Conservation (phyloP, 1,140 invertebrate genomes). For the Ceratina japonica region DNA sequence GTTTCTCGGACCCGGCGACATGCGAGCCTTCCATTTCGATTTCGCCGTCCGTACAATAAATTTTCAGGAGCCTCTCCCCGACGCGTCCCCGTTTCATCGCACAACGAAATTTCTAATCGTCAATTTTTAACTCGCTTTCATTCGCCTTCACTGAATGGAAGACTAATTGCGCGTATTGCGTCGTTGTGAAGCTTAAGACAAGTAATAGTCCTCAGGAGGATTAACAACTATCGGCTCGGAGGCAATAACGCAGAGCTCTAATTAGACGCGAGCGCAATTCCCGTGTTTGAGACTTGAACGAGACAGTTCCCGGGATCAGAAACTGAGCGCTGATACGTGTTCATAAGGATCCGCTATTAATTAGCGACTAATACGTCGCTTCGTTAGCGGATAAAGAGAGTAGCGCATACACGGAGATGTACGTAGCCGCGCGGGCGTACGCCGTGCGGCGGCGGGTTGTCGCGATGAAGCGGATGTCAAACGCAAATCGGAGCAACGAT, state of each 20-base stretch:
- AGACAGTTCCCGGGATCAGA: slow-evolving; percentile 1
- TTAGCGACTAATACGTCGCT: slow-evolving; percentile 58
- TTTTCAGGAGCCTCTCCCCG: not conserved
- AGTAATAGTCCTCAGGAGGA: not conserved
- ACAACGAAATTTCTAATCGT: too few species aligned
- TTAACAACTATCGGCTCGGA: slow-evolving; percentile 8
- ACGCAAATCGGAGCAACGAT: slow-evolving; percentile 42
- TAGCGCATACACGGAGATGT: too few species aligned
- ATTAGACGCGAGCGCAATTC: slow-evolving; percentile 44
- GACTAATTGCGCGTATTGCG: too few species aligned
- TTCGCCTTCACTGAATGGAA: too few species aligned
- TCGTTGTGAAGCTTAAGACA: too few species aligned
- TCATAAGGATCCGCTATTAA: slow-evolving; percentile 50
- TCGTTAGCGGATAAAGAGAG: slow-evolving; percentile 51
- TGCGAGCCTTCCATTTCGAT: slow-evolving; percentile 17
- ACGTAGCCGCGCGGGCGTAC: too few species aligned
- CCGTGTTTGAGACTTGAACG: slow-evolving; percentile 1
- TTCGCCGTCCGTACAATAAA: slow-evolving; percentile 11
- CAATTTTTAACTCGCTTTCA: not conserved
- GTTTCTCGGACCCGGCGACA: slow-evolving; percentile 28
- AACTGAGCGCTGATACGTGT: not conserved
- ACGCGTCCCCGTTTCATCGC: slow-evolving; percentile 15
- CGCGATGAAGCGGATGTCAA: slow-evolving; percentile 18
- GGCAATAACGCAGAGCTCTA: slow-evolving; percentile 26
- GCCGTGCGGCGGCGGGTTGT: not conserved